These are phyloP conservation scores for Oreortyx pictus DNA, from an alignment of 2,797 vertebrate genomes.

Conservation along the genomic window DNA sequence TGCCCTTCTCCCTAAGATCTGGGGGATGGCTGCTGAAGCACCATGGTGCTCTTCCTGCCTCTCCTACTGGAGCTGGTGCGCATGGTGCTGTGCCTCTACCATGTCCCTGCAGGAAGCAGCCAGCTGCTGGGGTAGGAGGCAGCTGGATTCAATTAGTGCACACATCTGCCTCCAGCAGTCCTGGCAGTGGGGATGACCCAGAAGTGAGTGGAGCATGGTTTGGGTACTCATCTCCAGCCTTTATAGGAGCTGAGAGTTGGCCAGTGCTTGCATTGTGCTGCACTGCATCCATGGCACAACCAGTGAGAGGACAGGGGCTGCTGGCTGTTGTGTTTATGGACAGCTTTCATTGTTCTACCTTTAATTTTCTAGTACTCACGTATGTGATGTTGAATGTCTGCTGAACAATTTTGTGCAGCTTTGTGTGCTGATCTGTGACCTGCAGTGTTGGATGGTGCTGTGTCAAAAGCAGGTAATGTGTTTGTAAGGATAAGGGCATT, in stretches of 20 bases:
- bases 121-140: background rate
- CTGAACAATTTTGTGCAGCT: background rate
- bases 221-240: background rate
- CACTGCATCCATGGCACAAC: background rate
- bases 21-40: background rate
- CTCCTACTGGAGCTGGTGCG: background rate
- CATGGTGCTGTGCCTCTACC: rapidly evolving
- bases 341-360: background rate
- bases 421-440: background rate
- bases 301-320: background rate
- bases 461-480: background rate
- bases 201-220: background rate
- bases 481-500: background rate
- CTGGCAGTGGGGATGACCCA: background rate
- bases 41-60: background rate
- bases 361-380: background rate
- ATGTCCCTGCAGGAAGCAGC: background rate
- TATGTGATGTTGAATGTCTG: background rate
- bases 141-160: background rate
- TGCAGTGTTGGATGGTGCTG: background rate
- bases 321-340: background rate
- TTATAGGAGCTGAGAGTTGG: background rate
- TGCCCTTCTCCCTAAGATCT: background rate
- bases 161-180: background rate
- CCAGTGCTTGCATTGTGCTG: background rate